Percentiles rank a stretch among this genome's conserved stretches.
Evolutionary conservation across 2,888 invertebrate genomes (phyloP).

Genomic region (Nesidiocoris tenuis): DNA sequence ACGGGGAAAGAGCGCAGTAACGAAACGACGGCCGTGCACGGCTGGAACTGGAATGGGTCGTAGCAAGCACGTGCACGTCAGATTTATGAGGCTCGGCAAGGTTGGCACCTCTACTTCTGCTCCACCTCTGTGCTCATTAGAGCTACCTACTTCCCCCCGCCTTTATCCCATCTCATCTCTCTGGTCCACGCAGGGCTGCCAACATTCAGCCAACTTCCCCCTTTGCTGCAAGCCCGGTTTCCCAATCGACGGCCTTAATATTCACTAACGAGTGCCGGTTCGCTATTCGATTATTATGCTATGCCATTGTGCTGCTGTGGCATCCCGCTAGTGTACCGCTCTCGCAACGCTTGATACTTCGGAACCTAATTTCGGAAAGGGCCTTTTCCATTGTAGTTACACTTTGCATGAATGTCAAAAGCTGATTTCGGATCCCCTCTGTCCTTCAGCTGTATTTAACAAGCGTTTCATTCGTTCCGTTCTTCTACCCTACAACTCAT

Average conservation of each 20-base stretch:
- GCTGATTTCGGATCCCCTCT: background rate
- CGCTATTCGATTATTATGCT: conserved; percentile 28
- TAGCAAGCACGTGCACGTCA: conserved; percentile 31
- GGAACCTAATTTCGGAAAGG: background rate
- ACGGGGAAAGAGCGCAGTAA: background rate
- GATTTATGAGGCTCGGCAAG: conserved; percentile 20
- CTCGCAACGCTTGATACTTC: background rate
- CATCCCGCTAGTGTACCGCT: background rate
- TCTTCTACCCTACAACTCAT: no score
- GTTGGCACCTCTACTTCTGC: background rate
- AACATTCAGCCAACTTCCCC: background rate
- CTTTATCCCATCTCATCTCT: background rate
- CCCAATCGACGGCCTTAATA: conserved; percentile 27
- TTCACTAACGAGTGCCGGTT: conserved; percentile 24
- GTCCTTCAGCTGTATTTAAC: no score
- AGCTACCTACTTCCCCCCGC: background rate
- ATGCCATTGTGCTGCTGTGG: conserved; percentile 1
- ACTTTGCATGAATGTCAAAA: background rate
- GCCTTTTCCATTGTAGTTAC: background rate
- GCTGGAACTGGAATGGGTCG: conserved; percentile 7
- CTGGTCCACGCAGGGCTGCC: background rate
- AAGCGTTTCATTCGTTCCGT: no score
- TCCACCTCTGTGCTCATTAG: background rate
- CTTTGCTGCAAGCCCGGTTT: background rate
- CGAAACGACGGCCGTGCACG: background rate